These are phyloP conservation scores for Leucoptera coffeella DNA, from an alignment of 2,888 invertebrate genomes.

Conservation along the genomic window DNA sequence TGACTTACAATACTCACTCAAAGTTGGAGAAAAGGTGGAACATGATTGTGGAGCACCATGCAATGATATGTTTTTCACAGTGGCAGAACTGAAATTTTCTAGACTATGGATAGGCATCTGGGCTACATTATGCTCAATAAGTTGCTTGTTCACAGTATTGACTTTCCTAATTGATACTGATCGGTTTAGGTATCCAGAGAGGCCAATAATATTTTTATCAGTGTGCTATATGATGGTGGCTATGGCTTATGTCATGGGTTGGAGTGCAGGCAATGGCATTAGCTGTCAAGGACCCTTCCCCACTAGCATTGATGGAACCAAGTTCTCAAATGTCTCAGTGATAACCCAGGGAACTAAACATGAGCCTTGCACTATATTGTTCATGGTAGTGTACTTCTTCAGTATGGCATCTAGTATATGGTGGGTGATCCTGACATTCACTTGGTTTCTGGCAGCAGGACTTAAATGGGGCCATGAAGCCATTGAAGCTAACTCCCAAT, in stretches of 20 bases:
- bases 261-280: slow-evolving; percentile 74
- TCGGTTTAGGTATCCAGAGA: slow-evolving; percentile 94
- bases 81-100: slow-evolving; percentile 74
- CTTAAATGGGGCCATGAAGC: slow-evolving; percentile 98
- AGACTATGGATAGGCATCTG: slow-evolving; percentile 91
- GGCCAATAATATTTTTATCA: slow-evolving; percentile 94
- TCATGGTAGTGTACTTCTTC: slow-evolving; percentile 95
- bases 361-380: slow-evolving; percentile 84
- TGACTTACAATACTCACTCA: slow-evolving; percentile 78
- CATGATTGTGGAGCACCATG: slow-evolving; percentile 86
- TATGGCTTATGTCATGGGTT: slow-evolving; percentile 82
- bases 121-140: slow-evolving; percentile 83
- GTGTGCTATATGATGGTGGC: slow-evolving; percentile 95
- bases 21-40: slow-evolving; percentile 70
- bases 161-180: slow-evolving; percentile 94
- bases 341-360: slow-evolving; percentile 84
- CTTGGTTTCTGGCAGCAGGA: slow-evolving; percentile 95
- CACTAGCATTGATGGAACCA: slow-evolving; percentile 61
- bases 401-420: slow-evolving; percentile 95
- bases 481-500: slow-evolving; percentile 93
- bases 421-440: slow-evolving; percentile 95
- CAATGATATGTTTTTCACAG: slow-evolving; percentile 85
- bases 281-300: slow-evolving; percentile 78
- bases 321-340: slow-evolving; percentile 70
- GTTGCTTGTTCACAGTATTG: slow-evolving; percentile 86